Base-by-base conservation (phyloP, 1,140 invertebrate genomes). In the Battus philenor region DNA sequence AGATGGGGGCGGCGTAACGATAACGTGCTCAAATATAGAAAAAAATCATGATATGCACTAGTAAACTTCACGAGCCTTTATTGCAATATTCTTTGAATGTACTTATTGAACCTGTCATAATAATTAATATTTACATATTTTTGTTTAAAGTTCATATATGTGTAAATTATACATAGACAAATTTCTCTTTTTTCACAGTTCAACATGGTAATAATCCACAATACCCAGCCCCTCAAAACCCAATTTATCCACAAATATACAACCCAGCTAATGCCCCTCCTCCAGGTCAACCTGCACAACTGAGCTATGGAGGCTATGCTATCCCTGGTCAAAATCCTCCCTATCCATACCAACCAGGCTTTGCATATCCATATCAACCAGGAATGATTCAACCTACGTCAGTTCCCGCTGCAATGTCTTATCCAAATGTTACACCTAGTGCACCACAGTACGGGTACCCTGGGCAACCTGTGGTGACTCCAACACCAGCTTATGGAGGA, bases 161-260 rank as follows among this genome's bases (percentile, higher is more conserved):
- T 33, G 18, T 20, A 20, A 6, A 20, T 20, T 20, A 3, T 2
- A 3, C 6, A 6, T 20, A 20, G 6, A 20, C 6, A 20, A 20
- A 3, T 20, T 20, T 20, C 6, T 20, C 6, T 39, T 24, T 13
- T 39, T 39, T 12, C 15, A 5, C 58, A 79, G 75, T 69, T 67
- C 63, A 66, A 7, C 73, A 73, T 51, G 68, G 61, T 3, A 67
- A 66, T 30, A 60, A 66, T 38, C 68, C 65, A 0, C 68, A 71
- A 12, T 69, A 66, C 30, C 70, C 72, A n/a, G 64, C 65, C 10
- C 66, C 68, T n/a, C 67, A 74, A 17, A 68, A 65, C 27, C 58
- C 55, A 8, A 68, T 71, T 1, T 81, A 81, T 32, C 77, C 77
- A 4, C 67, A 75, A 33, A 48, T 75, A n/a, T 76, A 68, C 33